Evolutionary conservation across 2,113 vertebrate species (phyloP).

Genomic region (Macrotus californicus): DNA sequence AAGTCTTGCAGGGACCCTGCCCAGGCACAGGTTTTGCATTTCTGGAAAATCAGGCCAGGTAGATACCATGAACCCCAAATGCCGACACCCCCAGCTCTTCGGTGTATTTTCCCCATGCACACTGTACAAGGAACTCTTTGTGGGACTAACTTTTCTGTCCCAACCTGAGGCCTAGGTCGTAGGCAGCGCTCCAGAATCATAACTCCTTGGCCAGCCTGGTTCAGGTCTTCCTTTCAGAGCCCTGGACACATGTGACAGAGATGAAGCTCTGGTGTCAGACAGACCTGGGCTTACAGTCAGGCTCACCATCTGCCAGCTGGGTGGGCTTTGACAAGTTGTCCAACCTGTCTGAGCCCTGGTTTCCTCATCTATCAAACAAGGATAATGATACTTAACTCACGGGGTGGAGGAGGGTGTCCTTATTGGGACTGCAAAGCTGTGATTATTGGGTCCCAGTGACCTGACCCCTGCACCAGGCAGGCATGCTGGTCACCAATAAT

Average conservation of each 20-base stretch:
- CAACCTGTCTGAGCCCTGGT: too few species aligned
- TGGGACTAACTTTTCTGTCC: neutral
- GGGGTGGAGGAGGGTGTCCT: neutral
- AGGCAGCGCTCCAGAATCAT: too few species aligned
- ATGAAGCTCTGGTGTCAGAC: neutral
- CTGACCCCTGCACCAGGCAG: neutral
- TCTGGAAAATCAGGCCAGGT: neutral
- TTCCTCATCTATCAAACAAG: neutral
- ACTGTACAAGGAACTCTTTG: neutral
- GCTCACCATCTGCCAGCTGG: neutral
- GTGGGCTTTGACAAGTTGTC: neutral
- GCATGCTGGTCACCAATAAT: neutral
- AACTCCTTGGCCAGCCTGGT: neutral
- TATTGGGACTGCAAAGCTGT: neutral
- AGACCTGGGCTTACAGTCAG: neutral
- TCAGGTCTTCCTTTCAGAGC: neutral
- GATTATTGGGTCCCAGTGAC: neutral
- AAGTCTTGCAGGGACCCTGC: neutral
- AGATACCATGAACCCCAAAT: neutral
- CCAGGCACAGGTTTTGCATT: neutral
- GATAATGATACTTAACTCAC: neutral
- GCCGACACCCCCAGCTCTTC: accelerated
- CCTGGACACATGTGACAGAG: neutral
- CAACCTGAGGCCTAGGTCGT: neutral
- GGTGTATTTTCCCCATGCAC: neutral